Percentiles rank a stretch among this genome's conserved stretches.
Conservation (phyloP, 2,113 vertebrate species). For the Muntiacus reevesi region DNA sequence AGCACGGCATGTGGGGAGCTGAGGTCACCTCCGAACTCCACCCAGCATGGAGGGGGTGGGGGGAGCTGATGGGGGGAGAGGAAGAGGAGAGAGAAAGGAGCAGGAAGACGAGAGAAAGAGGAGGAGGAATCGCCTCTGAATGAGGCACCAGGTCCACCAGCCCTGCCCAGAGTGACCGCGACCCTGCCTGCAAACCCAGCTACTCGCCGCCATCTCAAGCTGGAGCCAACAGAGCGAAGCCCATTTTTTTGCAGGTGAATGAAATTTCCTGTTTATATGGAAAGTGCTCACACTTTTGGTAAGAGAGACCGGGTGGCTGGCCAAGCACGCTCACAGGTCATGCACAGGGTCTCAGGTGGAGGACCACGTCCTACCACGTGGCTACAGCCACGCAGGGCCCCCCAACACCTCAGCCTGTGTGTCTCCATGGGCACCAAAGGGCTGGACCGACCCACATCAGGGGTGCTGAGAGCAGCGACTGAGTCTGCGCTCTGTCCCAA, state of each 20-base stretch:
- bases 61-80: too few relatives aligned
- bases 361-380: fast-evolving
- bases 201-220: neutral
- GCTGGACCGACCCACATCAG: neutral
- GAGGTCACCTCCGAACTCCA: neutral
- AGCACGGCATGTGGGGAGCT: neutral
- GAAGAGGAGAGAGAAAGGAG: neutral
- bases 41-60: neutral
- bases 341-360: neutral
- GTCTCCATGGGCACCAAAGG: neutral
- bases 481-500: neutral
- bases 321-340: neutral
- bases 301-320: neutral
- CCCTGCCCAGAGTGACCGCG: fast-evolving
- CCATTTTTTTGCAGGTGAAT: slow-evolving; percentile 36
- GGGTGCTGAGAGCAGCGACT: fast-evolving
- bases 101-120: neutral
- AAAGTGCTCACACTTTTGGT: neutral
- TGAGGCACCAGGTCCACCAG: neutral
- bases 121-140: neutral
- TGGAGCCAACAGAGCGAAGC: neutral
- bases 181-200: neutral
- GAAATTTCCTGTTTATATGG: slow-evolving; percentile 55
- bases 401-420: neutral
- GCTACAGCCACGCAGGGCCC: neutral